Evolutionary conservation across 1,140 invertebrate species (phyloP), one percentile per base, ranked within the genome.

Genomic region (silkworm (Bombyx mori)): DNA sequence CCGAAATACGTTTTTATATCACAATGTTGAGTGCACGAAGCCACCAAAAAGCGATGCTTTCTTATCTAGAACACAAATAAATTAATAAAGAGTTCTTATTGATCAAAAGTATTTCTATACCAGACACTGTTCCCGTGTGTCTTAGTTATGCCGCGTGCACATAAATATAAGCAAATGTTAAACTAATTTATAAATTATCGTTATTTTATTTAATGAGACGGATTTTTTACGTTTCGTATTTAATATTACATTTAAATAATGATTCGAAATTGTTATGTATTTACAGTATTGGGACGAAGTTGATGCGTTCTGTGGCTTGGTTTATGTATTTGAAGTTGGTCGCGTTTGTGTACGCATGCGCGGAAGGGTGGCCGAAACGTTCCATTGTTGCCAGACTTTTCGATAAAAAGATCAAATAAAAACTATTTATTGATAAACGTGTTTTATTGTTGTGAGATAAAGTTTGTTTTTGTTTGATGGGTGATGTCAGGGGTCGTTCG

Each of bases 261-360:
- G 66, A 62, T 65, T 57, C 68, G 70, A 75, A 77, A 71, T 75
- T 79, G 72, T 79, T 84, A 82, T 86, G 77, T 86, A 83, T 81
- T 80, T 82, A 86, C 75, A 86, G 63, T 68, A 76, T 67, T 68
- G 61, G 63, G 69, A 65, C 73, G 80, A 84, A 86, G 83, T 86
- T 86, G 66, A 58, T 60, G 72, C 68, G 71, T 62, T 56, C 59
- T 69, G 56, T 67, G 70, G 81, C 77, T 76, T 82, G 75, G 82
- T 69, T 60, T 66, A 73, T 60, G 57, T 57, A 60, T 51, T 48
- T 77, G 77, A 82, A 83, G 79, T 81, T 76, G 56, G 61, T 56
- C 10, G 52, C 42, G 26, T 43, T 26, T 42, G 18, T 60, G 51
- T 54, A 61, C 81, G 83, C 83, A 86, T 84, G 83, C 79, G 83